Evolutionary conservation across 2,113 vertebrate species (phyloP), one percentile per base, ranked within the genome.

Genomic region (Chaetops frenatus): DNA sequence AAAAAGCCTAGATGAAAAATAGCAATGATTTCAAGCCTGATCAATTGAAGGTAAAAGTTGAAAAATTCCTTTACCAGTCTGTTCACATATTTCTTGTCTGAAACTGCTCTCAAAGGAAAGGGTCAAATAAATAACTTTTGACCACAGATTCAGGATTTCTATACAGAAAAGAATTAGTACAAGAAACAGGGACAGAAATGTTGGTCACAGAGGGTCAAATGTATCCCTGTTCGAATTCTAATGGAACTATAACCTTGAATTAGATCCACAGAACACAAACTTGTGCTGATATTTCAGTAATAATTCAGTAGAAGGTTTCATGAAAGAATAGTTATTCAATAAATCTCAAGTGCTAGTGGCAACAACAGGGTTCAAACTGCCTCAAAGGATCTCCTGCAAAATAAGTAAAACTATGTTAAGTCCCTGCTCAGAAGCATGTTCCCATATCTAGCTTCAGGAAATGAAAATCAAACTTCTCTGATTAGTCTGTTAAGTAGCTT

Each of bases 101-200:
- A 97, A 91, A 95, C 16, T 72, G n/a, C 23, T 86, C 93, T 96
- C 86, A 96, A 91, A 90, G 45, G 31, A 90, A 82, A 90, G 76
- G 54, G 25, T 27, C 44, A 90, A 93, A 94, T 80, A 93, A 95
- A 94, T 88, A 96, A 82, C 36, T 90, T 79, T 93, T 70, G 67
- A 81, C 58, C 82, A 70, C 25, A 70, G n/a, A 86, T 78, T 45
- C 27, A 47, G 29, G 53, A 45, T 60, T 93, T 29, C 40, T 22
- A 16, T 38, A 65, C 42, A 64, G 53, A 64, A 81, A 92, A 78
- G 25, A 40, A 5, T 21, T 61, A 96, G 57, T 92, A 81, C 54
- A 57, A 77, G 44, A 92, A 66, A 80, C 18, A 73, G 44, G 45
- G 56, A 67, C n/a, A 90, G 76, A 93, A 95, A 87, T 53, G 61